Base-by-base conservation (phyloP, 2,888 invertebrate species). In the Malachius bipustulatus region DNA sequence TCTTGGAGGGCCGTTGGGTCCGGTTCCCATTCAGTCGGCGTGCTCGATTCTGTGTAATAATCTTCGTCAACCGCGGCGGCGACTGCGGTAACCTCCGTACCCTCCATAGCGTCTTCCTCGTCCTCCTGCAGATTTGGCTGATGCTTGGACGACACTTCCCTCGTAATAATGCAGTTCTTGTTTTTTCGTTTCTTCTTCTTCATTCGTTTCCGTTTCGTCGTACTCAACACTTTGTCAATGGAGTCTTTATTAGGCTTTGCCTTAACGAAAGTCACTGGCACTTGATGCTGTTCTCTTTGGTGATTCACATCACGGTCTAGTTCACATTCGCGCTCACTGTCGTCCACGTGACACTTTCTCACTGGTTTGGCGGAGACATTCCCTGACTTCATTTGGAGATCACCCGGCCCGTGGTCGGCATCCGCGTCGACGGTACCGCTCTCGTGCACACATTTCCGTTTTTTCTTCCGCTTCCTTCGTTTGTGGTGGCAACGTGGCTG, bases 401-500 rank as follows among this genome's bases (percentile, higher is more conserved):
- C 36, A 30, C 38, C 26, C 19, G 35, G 44, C 43, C 35, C 36
- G 40, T 44, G 41, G 36, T 40, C 41, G 36, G 40, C 32, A 43
- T 49, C 49, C 41, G 43, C 42, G 35, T 54, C 53, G 41, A 36
- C 36, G 35, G 24, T 6, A 19, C 53, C 54, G 37, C 46, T 51
- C 30, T 54, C 55, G 34, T 48, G 47, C n/a, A 44, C 39, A 39
- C 58, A 58, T 53, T 60, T 62, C 51, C 59, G 55, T 52, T 57
- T 59, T 51, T 62, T 64, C 57, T 67, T 69, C 64, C 64, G 55
- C 49, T 66, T 67, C 48, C 66, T 67, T 15, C 65, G 57, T 42
- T 64, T 65, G 26, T 67, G 62, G 26, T 67, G 62, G 50, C 69
- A 69, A 29, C 64, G 59, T 40, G 64, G 64, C 39, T 57, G 59